Conservation (phyloP, 2,113 vertebrate species). For the Notothenia rossii region DNA sequence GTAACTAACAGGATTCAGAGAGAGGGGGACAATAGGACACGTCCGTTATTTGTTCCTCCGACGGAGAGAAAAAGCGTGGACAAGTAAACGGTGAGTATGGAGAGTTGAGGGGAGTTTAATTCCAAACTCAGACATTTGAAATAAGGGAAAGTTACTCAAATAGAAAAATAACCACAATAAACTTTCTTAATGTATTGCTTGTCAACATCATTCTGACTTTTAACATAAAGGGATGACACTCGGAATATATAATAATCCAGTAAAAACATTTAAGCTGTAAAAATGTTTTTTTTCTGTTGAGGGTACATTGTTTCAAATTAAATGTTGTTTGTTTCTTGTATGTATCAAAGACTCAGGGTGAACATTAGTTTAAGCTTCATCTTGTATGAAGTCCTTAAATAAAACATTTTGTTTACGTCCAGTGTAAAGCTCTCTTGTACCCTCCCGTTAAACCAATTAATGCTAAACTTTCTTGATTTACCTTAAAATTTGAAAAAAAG, state of each 20-base stretch:
- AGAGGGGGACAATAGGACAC: slow-evolving; percentile 21
- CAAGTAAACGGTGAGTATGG: not conserved
- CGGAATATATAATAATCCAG: too few relatives aligned
- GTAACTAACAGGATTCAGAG: slow-evolving; percentile 62
- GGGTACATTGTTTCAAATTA: not conserved
- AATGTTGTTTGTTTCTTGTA: slow-evolving; percentile 22
- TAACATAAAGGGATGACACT: not conserved
- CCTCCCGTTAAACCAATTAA: not conserved
- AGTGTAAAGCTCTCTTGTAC: not conserved
- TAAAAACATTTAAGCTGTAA: not conserved
- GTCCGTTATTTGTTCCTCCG: slow-evolving; percentile 9
- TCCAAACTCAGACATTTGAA: not conserved
- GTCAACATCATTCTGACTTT: not conserved
- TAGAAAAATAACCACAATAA: not conserved
- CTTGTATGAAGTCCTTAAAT: slow-evolving; percentile 33
- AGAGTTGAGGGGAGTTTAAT: not conserved
- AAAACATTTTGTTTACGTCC: slow-evolving; percentile 32
- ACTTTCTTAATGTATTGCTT: too few relatives aligned
- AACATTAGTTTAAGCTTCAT: slow-evolving; percentile 18
- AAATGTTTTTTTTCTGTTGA: not conserved
- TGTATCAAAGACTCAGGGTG: slow-evolving; percentile 18
- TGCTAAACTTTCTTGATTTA: not conserved
- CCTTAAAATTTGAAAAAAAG: slow-evolving; percentile 2
- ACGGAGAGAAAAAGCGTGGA: not conserved
- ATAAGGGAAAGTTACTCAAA: not conserved